Evolutionary conservation across 2,888 invertebrate genomes (phyloP).

Genomic region (Xylocampa areola): DNA sequence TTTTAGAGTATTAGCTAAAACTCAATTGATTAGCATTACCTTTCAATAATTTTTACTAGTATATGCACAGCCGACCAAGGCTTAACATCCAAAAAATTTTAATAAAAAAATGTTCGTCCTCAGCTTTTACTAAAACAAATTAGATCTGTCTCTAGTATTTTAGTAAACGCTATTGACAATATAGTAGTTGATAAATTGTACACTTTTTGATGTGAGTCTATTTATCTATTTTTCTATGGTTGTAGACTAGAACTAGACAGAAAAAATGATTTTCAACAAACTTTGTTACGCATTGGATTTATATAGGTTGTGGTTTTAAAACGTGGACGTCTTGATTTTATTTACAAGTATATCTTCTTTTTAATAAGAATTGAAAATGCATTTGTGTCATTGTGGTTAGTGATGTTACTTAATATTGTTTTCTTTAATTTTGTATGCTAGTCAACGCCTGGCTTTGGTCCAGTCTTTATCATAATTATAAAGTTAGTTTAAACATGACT

Average conservation of each 20-base stretch:
- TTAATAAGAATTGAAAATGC: conserved; percentile 6
- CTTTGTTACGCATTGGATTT: conserved; percentile 51
- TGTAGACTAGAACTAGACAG: conserved; percentile 64
- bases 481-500: conserved; percentile 36
- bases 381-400: conserved; percentile 40
- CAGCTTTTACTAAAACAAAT: conserved; percentile 44
- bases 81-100: conserved; percentile 18
- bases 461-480: conserved; percentile 38
- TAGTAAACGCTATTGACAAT: conserved; percentile 36
- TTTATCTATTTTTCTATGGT: conserved; percentile 76
- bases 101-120: conserved; percentile 20
- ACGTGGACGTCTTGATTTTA: conserved; percentile 36
- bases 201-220: conserved; percentile 77
- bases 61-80: conserved; percentile 33
- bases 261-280: conserved; percentile 43
- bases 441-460: conserved; percentile 42
- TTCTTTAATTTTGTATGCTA: conserved; percentile 41
- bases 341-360: not conserved
- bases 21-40: conserved; percentile 54
- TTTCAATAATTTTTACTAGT: conserved; percentile 36
- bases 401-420: conserved; percentile 48
- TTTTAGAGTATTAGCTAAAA: conserved; percentile 30
- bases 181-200: conserved; percentile 65
- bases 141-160: conserved; percentile 36
- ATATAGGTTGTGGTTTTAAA: conserved; percentile 40